A percentile compares a stretch with the other conserved stretches of the same genome.
Evolutionary conservation across 2,797 vertebrate species (phyloP).

Genomic region (Parauchenoglanis punctatus): DNA sequence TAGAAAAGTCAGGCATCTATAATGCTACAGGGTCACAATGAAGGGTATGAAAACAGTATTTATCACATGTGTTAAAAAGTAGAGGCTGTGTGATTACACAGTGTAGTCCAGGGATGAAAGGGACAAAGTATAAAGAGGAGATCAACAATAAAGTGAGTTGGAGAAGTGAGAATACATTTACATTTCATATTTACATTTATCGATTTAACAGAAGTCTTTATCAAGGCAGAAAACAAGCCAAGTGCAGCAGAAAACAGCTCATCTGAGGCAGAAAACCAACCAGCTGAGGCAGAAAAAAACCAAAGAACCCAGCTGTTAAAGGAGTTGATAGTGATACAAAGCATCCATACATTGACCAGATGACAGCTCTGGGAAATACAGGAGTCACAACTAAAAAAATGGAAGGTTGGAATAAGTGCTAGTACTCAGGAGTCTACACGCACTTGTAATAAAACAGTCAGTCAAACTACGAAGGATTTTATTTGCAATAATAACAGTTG

Average conservation of each 20-base stretch:
- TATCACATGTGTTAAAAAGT: neutral
- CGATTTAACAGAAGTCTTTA: neutral
- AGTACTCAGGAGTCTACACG: neutral
- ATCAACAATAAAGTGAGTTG: neutral
- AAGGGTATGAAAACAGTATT: neutral
- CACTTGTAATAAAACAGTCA: neutral
- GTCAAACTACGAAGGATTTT: neutral
- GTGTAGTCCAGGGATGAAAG: neutral
- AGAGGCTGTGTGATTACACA: neutral
- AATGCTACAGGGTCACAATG: neutral
- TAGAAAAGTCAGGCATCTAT: neutral
- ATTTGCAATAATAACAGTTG: neutral
- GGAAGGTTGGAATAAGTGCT: neutral
- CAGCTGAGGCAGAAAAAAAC: neutral
- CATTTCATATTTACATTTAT: neutral
- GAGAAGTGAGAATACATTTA: conserved; percentile 12
- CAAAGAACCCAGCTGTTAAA: neutral
- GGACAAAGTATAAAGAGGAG: neutral
- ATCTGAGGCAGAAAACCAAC: neutral
- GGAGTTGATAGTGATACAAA: neutral
- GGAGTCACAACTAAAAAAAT: neutral
- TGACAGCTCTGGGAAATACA: neutral
- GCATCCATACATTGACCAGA: neutral
- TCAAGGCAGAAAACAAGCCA: neutral
- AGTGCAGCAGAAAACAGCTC: neutral